Conservation (phyloP, 1,140 invertebrate genomes). For the Oncopodura yosiiana region DNA sequence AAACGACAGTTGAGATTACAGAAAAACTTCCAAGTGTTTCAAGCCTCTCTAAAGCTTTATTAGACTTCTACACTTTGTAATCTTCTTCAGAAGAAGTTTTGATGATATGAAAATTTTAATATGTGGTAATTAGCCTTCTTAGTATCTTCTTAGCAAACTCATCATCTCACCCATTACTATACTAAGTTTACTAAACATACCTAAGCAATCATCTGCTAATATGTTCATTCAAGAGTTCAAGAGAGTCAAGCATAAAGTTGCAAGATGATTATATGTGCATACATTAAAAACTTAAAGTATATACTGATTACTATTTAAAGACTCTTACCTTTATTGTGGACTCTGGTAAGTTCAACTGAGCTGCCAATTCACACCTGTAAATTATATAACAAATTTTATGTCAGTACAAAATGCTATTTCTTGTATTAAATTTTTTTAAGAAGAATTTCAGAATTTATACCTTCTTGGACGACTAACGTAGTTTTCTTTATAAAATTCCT, state of each 20-base stretch:
- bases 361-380: slow-evolving; percentile 91
- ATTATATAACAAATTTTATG: no score
- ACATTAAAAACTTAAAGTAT: not conserved
- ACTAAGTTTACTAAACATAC: slow-evolving; percentile 6
- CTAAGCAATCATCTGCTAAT: not conserved
- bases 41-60: not conserved
- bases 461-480: slow-evolving; percentile 90
- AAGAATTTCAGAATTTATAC: no score
- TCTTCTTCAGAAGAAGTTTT: no score
- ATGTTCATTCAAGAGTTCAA: not conserved
- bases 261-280: not conserved
- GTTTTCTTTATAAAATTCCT: slow-evolving; percentile 94
- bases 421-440: no score
- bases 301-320: not conserved
- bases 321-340: slow-evolving; percentile 88
- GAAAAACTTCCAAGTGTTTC: not conserved
- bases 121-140: slow-evolving; percentile 27
- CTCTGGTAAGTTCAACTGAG: slow-evolving; percentile 85
- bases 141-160: slow-evolving; percentile 24
- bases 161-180: slow-evolving; percentile 14
- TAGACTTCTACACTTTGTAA: no score
- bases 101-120: slow-evolving; percentile 29
- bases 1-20: not conserved
- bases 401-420: no score
- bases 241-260: not conserved